phyloP scores from a whole-genome alignment of 2,113 vertebrate genomes.

The Stomatorhinus ivindoensis region DNA sequence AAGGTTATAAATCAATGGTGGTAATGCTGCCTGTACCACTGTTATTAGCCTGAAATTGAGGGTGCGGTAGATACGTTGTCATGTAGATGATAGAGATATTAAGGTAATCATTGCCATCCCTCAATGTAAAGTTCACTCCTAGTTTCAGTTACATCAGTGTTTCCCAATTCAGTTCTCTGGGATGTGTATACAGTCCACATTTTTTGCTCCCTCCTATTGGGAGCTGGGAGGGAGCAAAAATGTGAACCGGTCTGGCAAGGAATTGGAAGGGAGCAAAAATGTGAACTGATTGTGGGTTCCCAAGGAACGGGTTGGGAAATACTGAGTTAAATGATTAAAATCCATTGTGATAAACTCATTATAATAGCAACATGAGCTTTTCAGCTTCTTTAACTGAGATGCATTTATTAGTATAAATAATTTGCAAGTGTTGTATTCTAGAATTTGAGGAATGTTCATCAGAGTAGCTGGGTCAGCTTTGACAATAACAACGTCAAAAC shows the following conservation, averaged over 20 bases:
- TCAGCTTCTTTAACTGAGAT: neutral
- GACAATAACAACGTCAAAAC: neutral
- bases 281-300: neutral
- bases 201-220: neutral
- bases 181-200: neutral
- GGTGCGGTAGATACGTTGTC: conserved; percentile 1
- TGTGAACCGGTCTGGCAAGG: neutral
- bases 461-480: neutral
- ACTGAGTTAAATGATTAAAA: neutral
- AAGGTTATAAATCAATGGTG: conserved; percentile 29
- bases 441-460: neutral
- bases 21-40: conserved; percentile 20
- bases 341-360: neutral
- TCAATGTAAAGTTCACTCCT: conserved; percentile 1
- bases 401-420: neutral
- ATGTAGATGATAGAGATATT: conserved; percentile 20
- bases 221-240: neutral
- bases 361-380: neutral
- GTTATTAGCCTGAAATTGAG: conserved; percentile 27
- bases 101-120: conserved; percentile 9
- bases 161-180: neutral
- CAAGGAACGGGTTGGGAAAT: neutral
- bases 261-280: neutral
- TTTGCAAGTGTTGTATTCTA: neutral
- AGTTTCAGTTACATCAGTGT: neutral